Evolutionary conservation across 2,797 vertebrate species (phyloP), one percentile per base, ranked within the genome.

Genomic region (Discoglossus pictus): DNA sequence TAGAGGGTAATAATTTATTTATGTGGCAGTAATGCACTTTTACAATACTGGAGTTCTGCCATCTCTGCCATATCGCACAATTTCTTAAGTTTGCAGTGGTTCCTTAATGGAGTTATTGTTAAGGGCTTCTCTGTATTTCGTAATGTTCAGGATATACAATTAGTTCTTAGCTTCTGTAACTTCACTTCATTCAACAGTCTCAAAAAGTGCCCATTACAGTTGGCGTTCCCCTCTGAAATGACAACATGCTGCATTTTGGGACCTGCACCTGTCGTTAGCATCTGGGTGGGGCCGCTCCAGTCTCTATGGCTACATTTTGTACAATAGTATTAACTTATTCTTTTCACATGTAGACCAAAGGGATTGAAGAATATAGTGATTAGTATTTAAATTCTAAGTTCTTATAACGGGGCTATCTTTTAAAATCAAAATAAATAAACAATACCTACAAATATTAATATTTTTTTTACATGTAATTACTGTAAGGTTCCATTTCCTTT

Each of bases 11-110:
- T 71, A 34, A 71, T 62, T 58, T 71, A 64, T 64, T 71, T 58
- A 71, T 71, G 58, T 63, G 61, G 44, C 52, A 63, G 38, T 63
- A 63, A 70, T 63, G 52, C 59, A 56, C 60, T 56, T 63, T 69
- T 62, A 46, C 40, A 63, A 40, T 36, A 36, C 68, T 52, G 68
- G 68, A 51, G 60, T 42, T 7, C 13, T 51, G 68, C 68, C 68
- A 70, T 51, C 34, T n/a, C 16, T 51, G 11, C 36, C 61, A 59
- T 71, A 56, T 55, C 67, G 36, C 21, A 44, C 67, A 40, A 36
- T 63, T 58, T 61, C 60, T 20, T 36, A 47, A 31, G 21, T 48
- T 50, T 46, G 34, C 60, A 48, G 51, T 24, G 36, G 42, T 46
- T 48, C 52, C 36, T 54, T 70, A 63, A 70, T 70, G 67, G 67